Percentiles rank a stretch among this genome's conserved stretches.
Evolutionary conservation across 2,888 invertebrate species (phyloP).

Genomic region (Malthinus flaveolus): DNA sequence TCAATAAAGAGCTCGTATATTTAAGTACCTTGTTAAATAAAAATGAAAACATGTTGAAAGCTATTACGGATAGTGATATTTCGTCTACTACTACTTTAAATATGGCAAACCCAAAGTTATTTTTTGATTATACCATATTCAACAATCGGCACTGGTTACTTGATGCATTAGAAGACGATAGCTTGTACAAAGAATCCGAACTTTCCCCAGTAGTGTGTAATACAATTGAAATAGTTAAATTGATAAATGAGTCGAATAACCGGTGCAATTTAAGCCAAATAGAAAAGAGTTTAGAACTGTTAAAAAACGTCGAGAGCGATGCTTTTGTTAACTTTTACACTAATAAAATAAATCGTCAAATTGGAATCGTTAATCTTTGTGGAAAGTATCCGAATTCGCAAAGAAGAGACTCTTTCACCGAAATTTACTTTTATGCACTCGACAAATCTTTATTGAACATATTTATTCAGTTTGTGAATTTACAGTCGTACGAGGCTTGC

Average conservation of each 20-base stretch:
- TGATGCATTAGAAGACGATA: conserved; percentile 25
- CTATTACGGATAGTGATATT: conserved; percentile 37
- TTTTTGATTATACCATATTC: conserved; percentile 47
- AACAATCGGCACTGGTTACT: conserved; percentile 49
- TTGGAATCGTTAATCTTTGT: conserved; percentile 42
- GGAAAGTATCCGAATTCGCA: conserved; percentile 29
- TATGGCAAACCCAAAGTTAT: conserved; percentile 39
- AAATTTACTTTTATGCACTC: conserved; percentile 33
- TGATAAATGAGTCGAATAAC: conserved; percentile 41
- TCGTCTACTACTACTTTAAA: conserved; percentile 37
- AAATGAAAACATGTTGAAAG: conserved; percentile 14
- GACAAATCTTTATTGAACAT: conserved; percentile 38
- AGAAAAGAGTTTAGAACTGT: background rate
- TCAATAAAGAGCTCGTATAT: conserved; percentile 31
- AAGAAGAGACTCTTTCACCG: conserved; percentile 25
- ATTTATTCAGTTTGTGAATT: conserved; percentile 38
- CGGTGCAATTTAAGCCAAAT: conserved; percentile 31
- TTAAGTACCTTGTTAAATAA: conserved; percentile 30
- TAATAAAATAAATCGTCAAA: conserved; percentile 18
- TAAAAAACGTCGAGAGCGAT: background rate
- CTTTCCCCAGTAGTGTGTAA: background rate
- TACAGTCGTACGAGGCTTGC: conserved; percentile 31
- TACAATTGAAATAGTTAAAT: conserved; percentile 37
- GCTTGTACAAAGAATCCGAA: conserved; percentile 32
- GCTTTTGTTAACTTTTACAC: conserved; percentile 16